A percentile compares a stretch with the other conserved stretches of the same genome.
These are phyloP conservation scores for Eueides isabella DNA, from an alignment of 1,140 invertebrate genomes.

Conservation along the genomic window DNA sequence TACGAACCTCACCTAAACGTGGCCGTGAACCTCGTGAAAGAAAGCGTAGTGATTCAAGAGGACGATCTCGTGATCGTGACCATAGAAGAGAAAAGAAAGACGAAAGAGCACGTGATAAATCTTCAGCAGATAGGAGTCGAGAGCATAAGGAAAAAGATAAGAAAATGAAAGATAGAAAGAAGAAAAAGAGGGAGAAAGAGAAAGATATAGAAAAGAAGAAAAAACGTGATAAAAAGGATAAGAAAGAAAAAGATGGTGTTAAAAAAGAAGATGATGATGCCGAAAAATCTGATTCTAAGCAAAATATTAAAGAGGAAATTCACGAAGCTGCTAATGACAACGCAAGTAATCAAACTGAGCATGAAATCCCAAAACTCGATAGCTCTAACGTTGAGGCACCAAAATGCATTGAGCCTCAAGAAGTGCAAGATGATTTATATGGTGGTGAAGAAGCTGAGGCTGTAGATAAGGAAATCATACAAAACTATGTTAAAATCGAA, in stretches of 20 bases:
- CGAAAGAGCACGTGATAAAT: slow-evolving; percentile 68
- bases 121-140: slow-evolving; percentile 62
- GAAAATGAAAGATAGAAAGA: slow-evolving; percentile 78
- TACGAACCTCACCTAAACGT: slow-evolving; percentile 62
- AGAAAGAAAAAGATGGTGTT: slow-evolving; percentile 68
- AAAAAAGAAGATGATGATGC: slow-evolving; percentile 57
- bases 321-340: slow-evolving; percentile 34
- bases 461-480: slow-evolving; percentile 77
- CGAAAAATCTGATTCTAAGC: slow-evolving; percentile 31
- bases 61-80: slow-evolving; percentile 69
- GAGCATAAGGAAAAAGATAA: slow-evolving; percentile 78
- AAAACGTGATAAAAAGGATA: slow-evolving; percentile 78
- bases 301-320: slow-evolving; percentile 34
- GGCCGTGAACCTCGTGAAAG: slow-evolving; percentile 68
- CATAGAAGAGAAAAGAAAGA: slow-evolving; percentile 71
- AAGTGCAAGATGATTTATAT: slow-evolving; percentile 67
- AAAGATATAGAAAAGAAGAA: slow-evolving; percentile 77
- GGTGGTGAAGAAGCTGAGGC: slow-evolving; percentile 72
- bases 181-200: slow-evolving; percentile 77
- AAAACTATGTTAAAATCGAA: slow-evolving; percentile 74
- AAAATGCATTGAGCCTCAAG: slow-evolving; percentile 36
- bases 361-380: not conserved
- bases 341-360: slow-evolving; percentile 30
- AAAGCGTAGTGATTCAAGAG: slow-evolving; percentile 73
- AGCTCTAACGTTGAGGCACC: not conserved